Percentiles rank a stretch among this genome's conserved stretches.
phyloP scores from a whole-genome alignment of 2,888 invertebrate species.

The Elaeidobius kamerunicus region DNA sequence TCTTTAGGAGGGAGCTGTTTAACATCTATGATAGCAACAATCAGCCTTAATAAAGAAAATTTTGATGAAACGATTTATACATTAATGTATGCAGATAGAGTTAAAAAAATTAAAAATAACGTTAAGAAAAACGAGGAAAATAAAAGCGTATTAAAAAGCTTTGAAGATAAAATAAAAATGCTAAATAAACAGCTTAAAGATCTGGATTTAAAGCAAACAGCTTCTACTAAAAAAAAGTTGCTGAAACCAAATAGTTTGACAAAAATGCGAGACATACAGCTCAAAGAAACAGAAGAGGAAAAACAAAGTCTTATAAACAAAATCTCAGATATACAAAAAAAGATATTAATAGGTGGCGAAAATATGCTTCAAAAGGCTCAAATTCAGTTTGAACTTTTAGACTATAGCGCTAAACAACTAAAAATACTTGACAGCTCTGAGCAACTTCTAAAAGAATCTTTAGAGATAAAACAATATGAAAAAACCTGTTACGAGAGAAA shows the following conservation, averaged over 20 bases:
- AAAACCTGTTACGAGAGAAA: constrained; percentile 85
- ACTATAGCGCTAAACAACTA: constrained; percentile 76
- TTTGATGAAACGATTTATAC: constrained; percentile 95
- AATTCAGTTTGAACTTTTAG: constrained; percentile 79
- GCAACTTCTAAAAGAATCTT: constrained; percentile 69
- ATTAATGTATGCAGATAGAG: constrained; percentile 90
- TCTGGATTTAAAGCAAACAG: constrained; percentile 50
- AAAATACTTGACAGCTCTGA: constrained; percentile 72
- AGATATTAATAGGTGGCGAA: constrained; percentile 94
- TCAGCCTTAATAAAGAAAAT: constrained; percentile 89
- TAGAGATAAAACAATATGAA: constrained; percentile 84
- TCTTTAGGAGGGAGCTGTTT: constrained; percentile 93
- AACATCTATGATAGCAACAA: constrained; percentile 90
- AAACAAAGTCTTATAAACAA: constrained; percentile 55
- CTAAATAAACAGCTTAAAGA: constrained; percentile 69
- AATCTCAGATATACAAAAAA: constrained; percentile 74
- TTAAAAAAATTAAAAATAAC: constrained; percentile 92
- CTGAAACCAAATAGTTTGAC: constrained; percentile 28
- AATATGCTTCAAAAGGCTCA: constrained; percentile 94
- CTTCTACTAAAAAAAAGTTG: constrained; percentile 56
- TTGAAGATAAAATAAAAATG: constrained; percentile 75
- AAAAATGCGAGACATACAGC: constrained; percentile 38
- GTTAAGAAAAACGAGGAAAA: constrained; percentile 95
- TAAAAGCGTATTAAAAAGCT: constrained; percentile 79
- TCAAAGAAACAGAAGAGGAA: constrained; percentile 53